phyloP scores from a whole-genome alignment of 2,113 vertebrate genomes.

The Rhadina sibilatrix region DNA sequence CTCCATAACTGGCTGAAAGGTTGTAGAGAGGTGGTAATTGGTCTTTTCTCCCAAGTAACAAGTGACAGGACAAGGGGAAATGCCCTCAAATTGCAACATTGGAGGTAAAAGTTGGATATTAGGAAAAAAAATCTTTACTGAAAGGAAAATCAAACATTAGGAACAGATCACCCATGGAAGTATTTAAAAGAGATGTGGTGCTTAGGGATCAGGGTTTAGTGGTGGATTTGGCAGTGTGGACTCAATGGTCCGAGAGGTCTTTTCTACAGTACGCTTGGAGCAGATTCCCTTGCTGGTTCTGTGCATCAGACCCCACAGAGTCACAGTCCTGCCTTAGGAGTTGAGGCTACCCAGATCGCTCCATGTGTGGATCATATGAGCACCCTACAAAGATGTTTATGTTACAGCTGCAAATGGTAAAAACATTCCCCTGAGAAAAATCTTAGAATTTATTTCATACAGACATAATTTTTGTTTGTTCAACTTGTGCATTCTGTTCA shows the following conservation, averaged over 20 bases:
- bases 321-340: neutral
- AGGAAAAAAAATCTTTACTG: neutral
- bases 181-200: neutral
- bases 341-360: neutral
- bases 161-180: neutral
- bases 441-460: neutral
- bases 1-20: neutral
- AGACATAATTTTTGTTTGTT: neutral
- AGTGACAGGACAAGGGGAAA: neutral
- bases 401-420: neutral
- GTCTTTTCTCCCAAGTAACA: neutral
- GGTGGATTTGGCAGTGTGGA: neutral
- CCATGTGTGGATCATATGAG: neutral
- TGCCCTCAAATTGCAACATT: neutral
- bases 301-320: neutral
- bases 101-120: neutral
- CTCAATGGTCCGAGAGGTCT: neutral
- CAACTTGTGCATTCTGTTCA: neutral
- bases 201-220: neutral
- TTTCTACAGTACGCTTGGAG: rapidly evolving
- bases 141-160: neutral
- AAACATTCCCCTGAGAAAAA: neutral
- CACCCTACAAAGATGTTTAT: neutral
- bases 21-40: neutral
- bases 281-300: rapidly evolving